Evolutionary conservation across 2,113 vertebrate species (phyloP).

Genomic region (Prietella phreatophila): DNA sequence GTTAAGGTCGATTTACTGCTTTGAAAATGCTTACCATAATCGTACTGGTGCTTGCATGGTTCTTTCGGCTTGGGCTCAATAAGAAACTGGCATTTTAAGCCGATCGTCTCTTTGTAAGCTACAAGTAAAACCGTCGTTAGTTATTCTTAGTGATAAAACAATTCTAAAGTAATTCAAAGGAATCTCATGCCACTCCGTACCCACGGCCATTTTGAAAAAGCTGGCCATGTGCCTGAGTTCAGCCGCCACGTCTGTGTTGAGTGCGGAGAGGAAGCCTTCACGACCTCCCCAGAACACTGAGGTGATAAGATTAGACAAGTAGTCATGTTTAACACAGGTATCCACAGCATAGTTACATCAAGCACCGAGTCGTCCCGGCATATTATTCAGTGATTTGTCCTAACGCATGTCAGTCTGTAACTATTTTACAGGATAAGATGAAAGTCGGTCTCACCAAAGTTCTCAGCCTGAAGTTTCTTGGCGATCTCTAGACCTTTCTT

Average conservation of each 20-base stretch:
- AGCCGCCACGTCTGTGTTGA: conserved; percentile 64
- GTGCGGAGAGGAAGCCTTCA: conserved; percentile 64
- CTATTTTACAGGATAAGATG: neutral
- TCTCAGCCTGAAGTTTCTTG: conserved; percentile 68
- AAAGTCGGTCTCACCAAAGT: conserved; percentile 59
- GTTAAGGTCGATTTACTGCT: neutral
- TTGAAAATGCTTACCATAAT: conserved; percentile 61
- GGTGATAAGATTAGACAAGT: neutral
- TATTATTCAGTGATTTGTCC: neutral
- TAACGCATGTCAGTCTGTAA: neutral
- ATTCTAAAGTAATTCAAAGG: neutral
- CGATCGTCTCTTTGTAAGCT: conserved; percentile 72
- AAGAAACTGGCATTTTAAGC: conserved; percentile 69
- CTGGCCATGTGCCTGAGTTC: conserved; percentile 68
- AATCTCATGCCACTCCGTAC: conserved; percentile 51
- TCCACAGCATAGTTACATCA: neutral
- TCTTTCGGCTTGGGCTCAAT: conserved; percentile 70
- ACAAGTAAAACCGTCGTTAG: neutral
- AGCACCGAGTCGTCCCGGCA: neutral
- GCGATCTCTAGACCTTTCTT: conserved; percentile 69
- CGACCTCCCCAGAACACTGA: conserved; percentile 72
- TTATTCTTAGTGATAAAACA: neutral
- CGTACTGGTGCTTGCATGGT: conserved; percentile 70
- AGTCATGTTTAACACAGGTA: too few species aligned
- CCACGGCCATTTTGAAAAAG: conserved; percentile 70